These are phyloP conservation scores for Crotophaga sulcirostris DNA, from an alignment of 2,113 vertebrate species.

Conservation along the genomic window DNA sequence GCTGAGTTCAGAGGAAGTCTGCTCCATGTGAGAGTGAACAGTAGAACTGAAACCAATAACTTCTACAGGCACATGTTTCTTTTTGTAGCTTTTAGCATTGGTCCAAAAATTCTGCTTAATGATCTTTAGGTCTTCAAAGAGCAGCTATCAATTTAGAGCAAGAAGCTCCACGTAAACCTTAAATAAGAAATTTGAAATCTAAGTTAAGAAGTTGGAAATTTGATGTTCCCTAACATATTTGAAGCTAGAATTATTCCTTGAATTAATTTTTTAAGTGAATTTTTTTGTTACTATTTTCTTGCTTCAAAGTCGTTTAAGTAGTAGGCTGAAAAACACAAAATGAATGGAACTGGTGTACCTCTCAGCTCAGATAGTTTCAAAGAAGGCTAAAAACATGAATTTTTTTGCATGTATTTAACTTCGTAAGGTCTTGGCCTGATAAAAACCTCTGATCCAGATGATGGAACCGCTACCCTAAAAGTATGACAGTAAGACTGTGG, in stretches of 20 bases:
- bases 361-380: not conserved
- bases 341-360: not conserved
- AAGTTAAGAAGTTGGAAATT: not conserved
- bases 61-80: not conserved
- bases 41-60: not conserved
- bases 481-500: not conserved
- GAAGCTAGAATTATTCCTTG: not conserved
- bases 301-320: not conserved
- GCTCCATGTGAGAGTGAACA: not conserved
- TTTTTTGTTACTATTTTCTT: not conserved
- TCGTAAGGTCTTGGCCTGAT: not conserved
- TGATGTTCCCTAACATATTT: not conserved
- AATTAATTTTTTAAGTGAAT: not conserved
- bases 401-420: not conserved
- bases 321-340: not conserved
- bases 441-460: not conserved
- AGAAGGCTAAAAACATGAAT: not conserved
- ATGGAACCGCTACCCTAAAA: not conserved
- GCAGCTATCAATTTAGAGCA: not conserved
- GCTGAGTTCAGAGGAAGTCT: not conserved
- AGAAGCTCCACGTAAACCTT: not conserved
- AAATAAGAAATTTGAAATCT: not conserved
- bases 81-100: not conserved
- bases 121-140: not conserved
- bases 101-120: not conserved